phyloP scores from a whole-genome alignment of 2,797 vertebrate species.

The Helicolenus hilgendorfi region DNA sequence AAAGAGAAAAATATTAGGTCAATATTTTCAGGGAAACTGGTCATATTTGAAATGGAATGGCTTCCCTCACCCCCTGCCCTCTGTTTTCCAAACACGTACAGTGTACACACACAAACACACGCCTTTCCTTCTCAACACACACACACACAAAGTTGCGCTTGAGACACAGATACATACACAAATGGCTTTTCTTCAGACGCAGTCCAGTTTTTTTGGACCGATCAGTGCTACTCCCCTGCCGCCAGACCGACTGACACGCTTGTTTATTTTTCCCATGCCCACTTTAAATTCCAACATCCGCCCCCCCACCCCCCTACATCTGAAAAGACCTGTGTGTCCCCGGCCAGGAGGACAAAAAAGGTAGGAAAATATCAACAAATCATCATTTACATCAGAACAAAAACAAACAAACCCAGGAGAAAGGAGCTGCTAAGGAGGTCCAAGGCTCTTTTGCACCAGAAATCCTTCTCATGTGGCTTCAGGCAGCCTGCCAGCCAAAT shows the following conservation, averaged over 20 bases:
- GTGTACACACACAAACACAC: conserved; percentile 53
- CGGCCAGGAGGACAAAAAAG: conserved; percentile 69
- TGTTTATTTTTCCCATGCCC: conserved; percentile 86
- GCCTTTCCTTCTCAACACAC: neutral
- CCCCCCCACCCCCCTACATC: conserved; percentile 24
- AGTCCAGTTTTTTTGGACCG: conserved; percentile 43
- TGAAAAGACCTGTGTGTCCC: conserved; percentile 77
- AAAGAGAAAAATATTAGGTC: conserved; percentile 85
- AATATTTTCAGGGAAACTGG: conserved; percentile 89
- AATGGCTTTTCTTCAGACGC: conserved; percentile 60
- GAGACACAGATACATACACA: conserved; percentile 58
- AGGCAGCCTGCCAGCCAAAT: conserved; percentile 91
- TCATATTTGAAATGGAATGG: conserved; percentile 84
- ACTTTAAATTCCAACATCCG: conserved; percentile 79
- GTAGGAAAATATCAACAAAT: conserved; percentile 86
- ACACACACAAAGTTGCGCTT: neutral
- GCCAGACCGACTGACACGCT: conserved; percentile 65
- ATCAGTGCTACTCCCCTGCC: conserved; percentile 51
- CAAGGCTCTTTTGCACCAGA: conserved; percentile 71
- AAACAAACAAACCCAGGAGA: conserved; percentile 84
- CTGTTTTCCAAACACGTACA: conserved; percentile 45
- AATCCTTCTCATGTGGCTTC: conserved; percentile 91
- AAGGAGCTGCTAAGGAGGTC: conserved; percentile 83
- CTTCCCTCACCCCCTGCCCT: conserved; percentile 56
- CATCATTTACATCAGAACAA: conserved; percentile 87